Conservation (phyloP, 2,797 vertebrate species). For the Tokudaia tokunoshimensis region DNA sequence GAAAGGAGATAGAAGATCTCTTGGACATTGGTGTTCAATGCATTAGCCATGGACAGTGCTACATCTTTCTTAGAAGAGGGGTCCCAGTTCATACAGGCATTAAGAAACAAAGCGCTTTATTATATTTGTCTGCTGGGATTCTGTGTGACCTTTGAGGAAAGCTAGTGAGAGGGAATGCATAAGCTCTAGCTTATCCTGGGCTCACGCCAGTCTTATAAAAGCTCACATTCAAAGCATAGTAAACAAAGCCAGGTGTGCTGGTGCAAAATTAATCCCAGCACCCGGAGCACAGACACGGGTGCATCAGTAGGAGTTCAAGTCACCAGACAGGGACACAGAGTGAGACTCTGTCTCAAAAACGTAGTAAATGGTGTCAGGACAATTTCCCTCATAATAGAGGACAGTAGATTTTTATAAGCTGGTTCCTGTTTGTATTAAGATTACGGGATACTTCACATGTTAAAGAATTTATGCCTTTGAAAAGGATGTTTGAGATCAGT, state of each 20-base stretch:
- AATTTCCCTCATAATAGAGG: conserved; percentile 29
- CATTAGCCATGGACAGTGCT: neutral
- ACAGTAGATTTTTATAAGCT: conserved; percentile 31
- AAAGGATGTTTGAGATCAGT: conserved; percentile 59
- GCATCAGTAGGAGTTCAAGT: too few species aligned
- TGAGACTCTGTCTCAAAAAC: neutral
- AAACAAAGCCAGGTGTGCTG: neutral
- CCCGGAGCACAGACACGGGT: too few species aligned
- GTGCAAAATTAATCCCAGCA: neutral
- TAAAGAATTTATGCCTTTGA: conserved; percentile 38
- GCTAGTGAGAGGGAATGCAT: neutral
- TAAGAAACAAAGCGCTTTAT: conserved; percentile 2
- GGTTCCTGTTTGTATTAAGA: conserved; percentile 46
- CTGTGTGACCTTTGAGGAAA: neutral
- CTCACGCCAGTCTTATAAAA: neutral
- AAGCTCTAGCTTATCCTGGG: conserved; percentile 11
- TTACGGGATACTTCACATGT: neutral
- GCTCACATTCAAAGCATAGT: neutral
- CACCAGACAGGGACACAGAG: neutral
- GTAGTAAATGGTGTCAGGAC: neutral
- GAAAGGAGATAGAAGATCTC: neutral
- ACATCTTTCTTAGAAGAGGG: neutral
- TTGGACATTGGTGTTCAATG: neutral
- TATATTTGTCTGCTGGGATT: neutral
- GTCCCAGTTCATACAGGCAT: neutral